phyloP scores from a whole-genome alignment of 2,888 invertebrate genomes.

The Lucinisca nassula region DNA sequence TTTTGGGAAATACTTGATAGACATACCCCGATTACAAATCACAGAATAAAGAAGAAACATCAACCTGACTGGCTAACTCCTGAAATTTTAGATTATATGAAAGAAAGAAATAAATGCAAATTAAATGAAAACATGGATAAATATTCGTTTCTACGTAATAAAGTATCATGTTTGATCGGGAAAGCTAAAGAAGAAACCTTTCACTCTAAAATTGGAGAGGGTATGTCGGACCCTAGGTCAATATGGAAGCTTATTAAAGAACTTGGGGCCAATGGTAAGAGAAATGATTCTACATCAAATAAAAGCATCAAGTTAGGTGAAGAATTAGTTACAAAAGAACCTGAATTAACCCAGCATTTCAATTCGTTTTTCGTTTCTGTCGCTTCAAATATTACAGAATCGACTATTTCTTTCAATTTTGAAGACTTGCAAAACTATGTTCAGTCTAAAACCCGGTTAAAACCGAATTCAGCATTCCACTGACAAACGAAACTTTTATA shows the following conservation, averaged over 20 bases:
- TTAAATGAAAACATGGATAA: background rate
- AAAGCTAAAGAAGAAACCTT: background rate
- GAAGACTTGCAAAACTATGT: background rate
- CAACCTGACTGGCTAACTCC: background rate
- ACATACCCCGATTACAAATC: background rate
- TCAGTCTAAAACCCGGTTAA: background rate
- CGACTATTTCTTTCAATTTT: background rate
- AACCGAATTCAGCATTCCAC: background rate
- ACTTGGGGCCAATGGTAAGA: background rate
- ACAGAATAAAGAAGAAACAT: background rate
- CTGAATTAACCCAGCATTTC: background rate
- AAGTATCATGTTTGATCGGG: background rate
- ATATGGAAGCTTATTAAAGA: background rate
- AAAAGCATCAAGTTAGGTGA: background rate
- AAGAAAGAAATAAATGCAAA: background rate
- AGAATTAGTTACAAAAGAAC: background rate
- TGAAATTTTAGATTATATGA: background rate
- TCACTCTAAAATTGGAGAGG: background rate
- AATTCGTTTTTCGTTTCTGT: background rate
- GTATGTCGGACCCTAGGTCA: background rate
- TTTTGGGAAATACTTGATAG: too few species aligned
- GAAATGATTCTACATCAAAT: background rate
- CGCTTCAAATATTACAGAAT: background rate
- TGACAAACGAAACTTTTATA: background rate
- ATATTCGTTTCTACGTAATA: background rate